These are phyloP conservation scores for Drosophila mauritiana DNA, from an alignment of 1,140 invertebrate genomes.

Conservation along the genomic window DNA sequence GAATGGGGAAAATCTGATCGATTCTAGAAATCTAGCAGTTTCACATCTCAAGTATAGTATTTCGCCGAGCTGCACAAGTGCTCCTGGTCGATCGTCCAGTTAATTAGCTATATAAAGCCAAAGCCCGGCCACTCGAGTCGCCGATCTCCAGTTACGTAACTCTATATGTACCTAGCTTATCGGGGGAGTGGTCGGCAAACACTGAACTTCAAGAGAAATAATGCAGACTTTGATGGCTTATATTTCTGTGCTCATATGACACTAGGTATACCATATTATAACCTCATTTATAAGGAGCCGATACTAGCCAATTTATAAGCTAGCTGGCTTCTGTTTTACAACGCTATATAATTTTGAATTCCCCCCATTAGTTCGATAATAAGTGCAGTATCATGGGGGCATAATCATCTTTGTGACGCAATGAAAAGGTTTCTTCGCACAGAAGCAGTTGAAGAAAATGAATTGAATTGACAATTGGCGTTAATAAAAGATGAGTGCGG, in stretches of 20 bases:
- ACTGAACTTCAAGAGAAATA: slow-evolving; percentile 10
- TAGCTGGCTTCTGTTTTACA: slow-evolving; percentile 14
- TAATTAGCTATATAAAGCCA: slow-evolving; percentile 24
- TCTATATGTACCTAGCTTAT: slow-evolving; percentile 33
- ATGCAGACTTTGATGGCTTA: not conserved
- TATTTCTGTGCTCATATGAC: not conserved
- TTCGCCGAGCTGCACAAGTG: slow-evolving; percentile 17
- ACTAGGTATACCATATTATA: not conserved
- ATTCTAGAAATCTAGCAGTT: slow-evolving; percentile 41
- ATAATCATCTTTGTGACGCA: slow-evolving; percentile 21
- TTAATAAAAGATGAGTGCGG: slow-evolving; percentile 33
- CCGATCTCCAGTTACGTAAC: slow-evolving; percentile 43
- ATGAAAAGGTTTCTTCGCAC: not conserved
- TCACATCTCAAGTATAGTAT: slow-evolving; percentile 25
- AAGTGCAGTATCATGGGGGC: slow-evolving; percentile 9
- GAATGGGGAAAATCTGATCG: slow-evolving; percentile 41
- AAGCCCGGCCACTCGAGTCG: slow-evolving; percentile 18
- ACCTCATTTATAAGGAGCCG: not conserved
- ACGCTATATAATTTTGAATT: slow-evolving; percentile 4
- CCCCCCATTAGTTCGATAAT: slow-evolving; percentile 2
- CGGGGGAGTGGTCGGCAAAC: not conserved
- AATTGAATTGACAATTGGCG: slow-evolving; percentile 33
- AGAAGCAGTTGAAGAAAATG: slow-evolving; percentile 9
- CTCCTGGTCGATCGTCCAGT: slow-evolving; percentile 1
- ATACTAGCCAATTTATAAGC: not conserved